Percentiles rank a stretch among this genome's conserved stretches.
phyloP scores from a whole-genome alignment of 2,113 vertebrate species.

The Fulmarus glacialis region DNA sequence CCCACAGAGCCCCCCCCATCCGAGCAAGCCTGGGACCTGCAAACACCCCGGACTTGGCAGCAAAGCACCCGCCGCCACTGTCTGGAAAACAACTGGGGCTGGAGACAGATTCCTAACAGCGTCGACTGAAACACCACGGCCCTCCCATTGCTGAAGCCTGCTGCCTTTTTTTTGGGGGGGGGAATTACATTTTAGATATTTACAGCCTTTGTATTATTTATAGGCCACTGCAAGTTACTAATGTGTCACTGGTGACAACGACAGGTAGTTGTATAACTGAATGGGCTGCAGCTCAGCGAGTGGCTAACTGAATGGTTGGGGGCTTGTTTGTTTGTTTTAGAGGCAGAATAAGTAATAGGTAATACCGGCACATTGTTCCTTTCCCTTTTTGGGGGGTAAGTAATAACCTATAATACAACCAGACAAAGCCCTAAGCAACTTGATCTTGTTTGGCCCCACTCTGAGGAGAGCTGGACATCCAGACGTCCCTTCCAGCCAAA shows the following conservation, averaged over 20 bases:
- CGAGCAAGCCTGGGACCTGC: neutral
- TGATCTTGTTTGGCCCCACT: accelerated
- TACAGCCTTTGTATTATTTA: neutral
- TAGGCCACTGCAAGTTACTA: neutral
- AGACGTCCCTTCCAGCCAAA: neutral
- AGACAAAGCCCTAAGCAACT: neutral
- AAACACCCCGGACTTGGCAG: neutral
- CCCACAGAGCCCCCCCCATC: neutral
- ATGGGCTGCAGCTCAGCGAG: neutral
- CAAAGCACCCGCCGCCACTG: neutral
- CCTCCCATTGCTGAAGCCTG: neutral
- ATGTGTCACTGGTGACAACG: neutral
- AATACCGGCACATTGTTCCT: accelerated
- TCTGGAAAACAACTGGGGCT: neutral
- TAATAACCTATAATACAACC: accelerated
- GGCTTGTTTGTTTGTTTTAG: accelerated
- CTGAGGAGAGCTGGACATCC: neutral
- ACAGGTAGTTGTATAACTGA: neutral
- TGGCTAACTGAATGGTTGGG: neutral
- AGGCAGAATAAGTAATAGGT: neutral
- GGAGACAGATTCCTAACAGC: neutral
- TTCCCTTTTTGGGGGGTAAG: too few relatives aligned
- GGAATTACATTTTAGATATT: accelerated
- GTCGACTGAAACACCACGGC: neutral
- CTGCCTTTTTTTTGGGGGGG: neutral